Evolutionary conservation across 2,113 vertebrate genomes (phyloP).

Genomic region (Tupaia tana): DNA sequence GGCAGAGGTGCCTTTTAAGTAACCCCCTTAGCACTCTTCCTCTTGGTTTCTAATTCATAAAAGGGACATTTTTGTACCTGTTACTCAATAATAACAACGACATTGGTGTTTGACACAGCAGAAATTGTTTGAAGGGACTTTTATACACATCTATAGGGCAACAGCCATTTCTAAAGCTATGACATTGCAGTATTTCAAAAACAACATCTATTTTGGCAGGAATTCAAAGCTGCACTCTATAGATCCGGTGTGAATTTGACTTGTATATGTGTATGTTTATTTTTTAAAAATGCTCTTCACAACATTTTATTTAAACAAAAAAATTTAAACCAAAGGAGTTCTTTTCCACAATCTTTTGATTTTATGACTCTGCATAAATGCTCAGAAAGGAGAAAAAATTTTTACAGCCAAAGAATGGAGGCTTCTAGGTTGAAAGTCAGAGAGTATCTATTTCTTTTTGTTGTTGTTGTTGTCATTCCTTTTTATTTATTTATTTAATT

Average conservation of each 20-base stretch:
- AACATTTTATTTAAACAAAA: slow-evolving; percentile 46
- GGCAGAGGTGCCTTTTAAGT: not conserved
- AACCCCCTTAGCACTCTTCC: not conserved
- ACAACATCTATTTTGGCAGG: slow-evolving; percentile 40
- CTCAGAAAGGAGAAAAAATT: slow-evolving; percentile 23
- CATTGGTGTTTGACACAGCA: slow-evolving; percentile 18
- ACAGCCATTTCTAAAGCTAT: not conserved
- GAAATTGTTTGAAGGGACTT: slow-evolving; percentile 26
- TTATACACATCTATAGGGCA: slow-evolving; percentile 23
- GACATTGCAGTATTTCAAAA: slow-evolving; percentile 55
- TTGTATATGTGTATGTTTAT: not conserved
- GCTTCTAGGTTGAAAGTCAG: not conserved
- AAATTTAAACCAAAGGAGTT: slow-evolving; percentile 21
- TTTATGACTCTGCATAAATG: slow-evolving; percentile 3
- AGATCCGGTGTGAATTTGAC: slow-evolving; percentile 36
- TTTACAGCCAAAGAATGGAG: not conserved
- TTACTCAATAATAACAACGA: not conserved
- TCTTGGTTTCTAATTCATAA: not conserved
- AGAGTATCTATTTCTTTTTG: slow-evolving; percentile 20
- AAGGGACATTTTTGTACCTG: not conserved
- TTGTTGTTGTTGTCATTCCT: not conserved
- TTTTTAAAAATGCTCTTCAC: slow-evolving; percentile 39
- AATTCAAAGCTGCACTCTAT: slow-evolving; percentile 38
- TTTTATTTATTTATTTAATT: too few species aligned
- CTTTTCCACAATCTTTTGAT: slow-evolving; percentile 36